Conservation (phyloP, 2,888 invertebrate species). For the Chalcis sispes region DNA sequence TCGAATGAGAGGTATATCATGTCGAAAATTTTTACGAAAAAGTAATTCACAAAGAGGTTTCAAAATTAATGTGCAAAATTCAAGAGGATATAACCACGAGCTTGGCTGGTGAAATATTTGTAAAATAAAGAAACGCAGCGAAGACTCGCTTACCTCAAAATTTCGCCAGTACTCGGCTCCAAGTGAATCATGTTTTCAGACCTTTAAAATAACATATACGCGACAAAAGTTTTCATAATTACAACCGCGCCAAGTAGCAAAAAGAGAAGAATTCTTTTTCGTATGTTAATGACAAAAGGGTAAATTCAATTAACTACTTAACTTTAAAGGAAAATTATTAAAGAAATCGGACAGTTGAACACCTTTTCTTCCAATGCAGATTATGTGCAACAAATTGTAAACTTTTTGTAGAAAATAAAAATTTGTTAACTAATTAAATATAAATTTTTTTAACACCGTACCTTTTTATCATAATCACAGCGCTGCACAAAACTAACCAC, state of each 20-base stretch:
- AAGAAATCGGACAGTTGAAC: conserved; percentile 21
- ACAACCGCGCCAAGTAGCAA: conserved; percentile 29
- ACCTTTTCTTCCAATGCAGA: conserved; percentile 41
- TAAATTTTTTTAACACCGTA: conserved; percentile 15
- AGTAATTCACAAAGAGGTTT: conserved; percentile 3
- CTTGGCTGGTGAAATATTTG: conserved; percentile 46
- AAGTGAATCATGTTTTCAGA: conserved; percentile 54
- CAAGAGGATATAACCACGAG: conserved; percentile 18
- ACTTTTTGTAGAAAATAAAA: conserved; percentile 40
- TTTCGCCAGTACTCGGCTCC: conserved; percentile 51
- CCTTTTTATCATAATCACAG: conserved; percentile 45
- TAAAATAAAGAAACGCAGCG: conserved; percentile 39
- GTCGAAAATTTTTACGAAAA: conserved; percentile 5
- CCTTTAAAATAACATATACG: conserved; percentile 43
- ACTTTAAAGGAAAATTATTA: not conserved
- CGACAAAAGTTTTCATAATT: conserved; percentile 37
- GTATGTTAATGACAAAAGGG: not conserved
- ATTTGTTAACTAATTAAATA: conserved; percentile 11
- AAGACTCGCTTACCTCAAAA: conserved; percentile 57
- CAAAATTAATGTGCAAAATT: conserved; percentile 36
- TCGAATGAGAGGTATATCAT: not conserved
- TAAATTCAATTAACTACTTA: not conserved
- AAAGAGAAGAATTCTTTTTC: conserved; percentile 22
- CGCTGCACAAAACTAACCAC: conserved; percentile 1
- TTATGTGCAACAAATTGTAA: conserved; percentile 36